Percentiles rank a stretch among this genome's conserved stretches.
These are phyloP conservation scores for Promerops cafer DNA, from an alignment of 2,113 vertebrate species.

Conservation along the genomic window DNA sequence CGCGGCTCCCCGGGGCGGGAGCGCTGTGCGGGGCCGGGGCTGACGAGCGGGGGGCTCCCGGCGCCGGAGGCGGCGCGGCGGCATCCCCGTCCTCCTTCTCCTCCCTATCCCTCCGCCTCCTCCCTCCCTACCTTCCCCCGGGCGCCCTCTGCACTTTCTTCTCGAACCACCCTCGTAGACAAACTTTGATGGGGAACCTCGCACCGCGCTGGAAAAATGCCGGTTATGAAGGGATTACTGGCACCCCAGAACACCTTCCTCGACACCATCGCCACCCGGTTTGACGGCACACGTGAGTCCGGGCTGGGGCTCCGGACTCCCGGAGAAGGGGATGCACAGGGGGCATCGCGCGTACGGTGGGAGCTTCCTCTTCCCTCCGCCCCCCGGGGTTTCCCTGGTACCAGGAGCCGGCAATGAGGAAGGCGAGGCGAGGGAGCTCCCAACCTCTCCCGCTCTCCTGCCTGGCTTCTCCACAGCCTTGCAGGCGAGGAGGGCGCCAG, in stretches of 20 bases:
- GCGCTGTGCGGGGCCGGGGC: background rate
- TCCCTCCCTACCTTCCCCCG: background rate
- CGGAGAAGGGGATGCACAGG: background rate
- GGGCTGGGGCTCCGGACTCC: background rate
- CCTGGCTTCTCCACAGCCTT: background rate
- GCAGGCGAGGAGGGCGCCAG: background rate
- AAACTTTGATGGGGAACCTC: slow-evolving; percentile 96
- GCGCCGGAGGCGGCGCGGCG: slow-evolving; percentile 4
- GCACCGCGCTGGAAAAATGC: slow-evolving; percentile 89
- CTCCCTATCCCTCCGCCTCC: background rate
- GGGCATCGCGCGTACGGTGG: rapidly evolving
- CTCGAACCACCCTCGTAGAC: slow-evolving; percentile 54
- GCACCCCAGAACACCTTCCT: slow-evolving; percentile 98
- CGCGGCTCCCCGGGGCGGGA: background rate
- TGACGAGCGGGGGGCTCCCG: background rate
- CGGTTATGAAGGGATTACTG: slow-evolving; percentile 98
- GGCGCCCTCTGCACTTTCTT: slow-evolving; percentile 64
- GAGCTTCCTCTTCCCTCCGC: background rate
- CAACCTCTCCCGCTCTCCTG: background rate
- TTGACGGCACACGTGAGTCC: slow-evolving; percentile 98
- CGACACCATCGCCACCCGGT: slow-evolving; percentile 96
- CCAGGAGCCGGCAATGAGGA: background rate
- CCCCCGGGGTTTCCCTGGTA: background rate
- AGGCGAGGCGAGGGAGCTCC: background rate
- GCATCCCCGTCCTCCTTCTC: slow-evolving; percentile 9